Evolutionary conservation across 2,888 invertebrate genomes (phyloP).

Genomic region (Bimastos eiseni): DNA sequence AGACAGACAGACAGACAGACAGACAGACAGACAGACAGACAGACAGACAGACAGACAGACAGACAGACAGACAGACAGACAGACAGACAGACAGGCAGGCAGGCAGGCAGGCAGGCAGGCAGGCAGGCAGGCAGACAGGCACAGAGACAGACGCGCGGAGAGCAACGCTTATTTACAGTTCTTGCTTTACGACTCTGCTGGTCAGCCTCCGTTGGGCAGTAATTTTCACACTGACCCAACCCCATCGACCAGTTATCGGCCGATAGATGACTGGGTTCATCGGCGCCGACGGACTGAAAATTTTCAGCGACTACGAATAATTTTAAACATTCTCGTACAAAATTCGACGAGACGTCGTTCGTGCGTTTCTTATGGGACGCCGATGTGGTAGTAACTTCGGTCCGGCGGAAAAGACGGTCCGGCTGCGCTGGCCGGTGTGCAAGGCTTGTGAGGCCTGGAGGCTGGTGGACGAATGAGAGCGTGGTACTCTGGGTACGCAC

Average conservation of each 20-base stretch:
- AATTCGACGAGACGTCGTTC: not conserved
- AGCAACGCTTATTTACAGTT: not conserved
- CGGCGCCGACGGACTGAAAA: constrained; percentile 1
- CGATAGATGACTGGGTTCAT: not conserved
- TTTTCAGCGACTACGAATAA: not conserved
- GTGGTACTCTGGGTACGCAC: not conserved
- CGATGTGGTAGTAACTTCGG: not conserved
- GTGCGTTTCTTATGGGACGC: not conserved
- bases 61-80: constrained; percentile 18
- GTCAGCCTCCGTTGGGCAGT: not conserved
- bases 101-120: not conserved
- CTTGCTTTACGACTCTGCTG: not conserved
- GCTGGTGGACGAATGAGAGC: not conserved
- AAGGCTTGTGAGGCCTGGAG: not conserved
- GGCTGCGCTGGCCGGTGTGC: not conserved
- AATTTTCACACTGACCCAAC: not conserved
- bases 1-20: constrained; percentile 13
- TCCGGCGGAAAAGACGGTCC: not conserved
- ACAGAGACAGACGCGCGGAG: not conserved
- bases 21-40: constrained; percentile 18
- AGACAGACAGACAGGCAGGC: not conserved
- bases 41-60: constrained; percentile 18
- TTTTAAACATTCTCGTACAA: not conserved
- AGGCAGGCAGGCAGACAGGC: not conserved
- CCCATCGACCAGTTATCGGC: not conserved